These are phyloP conservation scores for Carassius auratus DNA, from an alignment of 2,113 vertebrate genomes.

Conservation along the genomic window DNA sequence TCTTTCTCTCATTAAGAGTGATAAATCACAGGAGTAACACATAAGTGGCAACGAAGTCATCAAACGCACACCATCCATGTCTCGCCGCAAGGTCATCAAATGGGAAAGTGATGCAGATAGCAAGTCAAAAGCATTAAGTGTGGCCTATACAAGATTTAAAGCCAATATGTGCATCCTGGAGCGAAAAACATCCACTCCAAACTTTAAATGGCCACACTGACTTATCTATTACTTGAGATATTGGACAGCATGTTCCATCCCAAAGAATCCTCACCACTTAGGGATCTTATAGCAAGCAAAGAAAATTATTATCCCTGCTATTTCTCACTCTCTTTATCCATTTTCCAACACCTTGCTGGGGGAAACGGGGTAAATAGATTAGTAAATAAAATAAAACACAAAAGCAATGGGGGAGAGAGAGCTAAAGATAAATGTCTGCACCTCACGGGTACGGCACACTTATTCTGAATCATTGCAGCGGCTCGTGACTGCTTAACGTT, in stretches of 20 bases:
- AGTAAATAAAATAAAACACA: constrained; percentile 54
- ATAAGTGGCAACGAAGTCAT: constrained; percentile 13
- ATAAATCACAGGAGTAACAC: constrained; percentile 12
- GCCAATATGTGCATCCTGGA: background rate
- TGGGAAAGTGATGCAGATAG: background rate
- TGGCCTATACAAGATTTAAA: constrained; percentile 8
- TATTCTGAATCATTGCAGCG: constrained; percentile 66
- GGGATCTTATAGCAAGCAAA: constrained; percentile 1
- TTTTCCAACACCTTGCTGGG: constrained; percentile 2
- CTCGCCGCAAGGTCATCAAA: background rate
- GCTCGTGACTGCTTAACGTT: constrained; percentile 61
- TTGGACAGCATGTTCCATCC: background rate
- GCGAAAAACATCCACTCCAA: background rate
- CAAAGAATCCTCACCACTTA: constrained; percentile 20
- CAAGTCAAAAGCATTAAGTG: background rate
- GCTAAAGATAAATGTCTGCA: constrained; percentile 61
- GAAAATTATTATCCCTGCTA: constrained; percentile 30
- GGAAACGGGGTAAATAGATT: constrained; percentile 43
- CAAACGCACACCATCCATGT: background rate
- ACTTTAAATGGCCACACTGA: constrained; percentile 18
- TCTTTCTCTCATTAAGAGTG: constrained; percentile 17
- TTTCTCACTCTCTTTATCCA: constrained; percentile 21
- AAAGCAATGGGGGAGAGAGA: constrained; percentile 27
- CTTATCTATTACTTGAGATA: constrained; percentile 24
- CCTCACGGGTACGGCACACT: constrained; percentile 60